Conservation (phyloP, 1,140 invertebrate species). For the Neoseiulus cucumeris region DNA sequence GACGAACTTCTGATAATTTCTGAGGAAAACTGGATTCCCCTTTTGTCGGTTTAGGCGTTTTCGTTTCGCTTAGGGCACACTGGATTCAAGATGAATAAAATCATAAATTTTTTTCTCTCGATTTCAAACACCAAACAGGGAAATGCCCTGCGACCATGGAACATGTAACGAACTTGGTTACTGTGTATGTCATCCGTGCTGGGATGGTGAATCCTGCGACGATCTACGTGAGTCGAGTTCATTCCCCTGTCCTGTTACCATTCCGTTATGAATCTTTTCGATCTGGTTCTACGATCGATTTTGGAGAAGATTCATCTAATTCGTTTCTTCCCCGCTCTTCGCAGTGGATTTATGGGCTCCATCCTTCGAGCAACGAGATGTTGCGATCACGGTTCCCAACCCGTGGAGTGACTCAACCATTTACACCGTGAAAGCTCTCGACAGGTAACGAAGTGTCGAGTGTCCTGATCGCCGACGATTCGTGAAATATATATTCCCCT, state of each 20-base stretch:
- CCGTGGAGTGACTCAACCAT: neutral
- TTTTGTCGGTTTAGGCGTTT: no score
- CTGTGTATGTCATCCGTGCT: conserved; percentile 3
- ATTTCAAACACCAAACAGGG: no score
- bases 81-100: no score
- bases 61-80: no score
- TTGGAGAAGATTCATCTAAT: neutral
- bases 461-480: no score
- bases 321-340: neutral
- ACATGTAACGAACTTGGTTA: neutral
- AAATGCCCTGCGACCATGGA: neutral
- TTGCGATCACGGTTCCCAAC: neutral
- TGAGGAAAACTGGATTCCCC: no score
- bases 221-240: neutral
- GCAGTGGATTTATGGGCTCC: neutral
- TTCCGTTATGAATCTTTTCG: no score
- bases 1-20: no score
- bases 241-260: neutral
- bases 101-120: no score
- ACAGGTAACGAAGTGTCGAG: neutral
- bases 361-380: neutral
- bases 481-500: neutral
- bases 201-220: conserved; percentile 8
- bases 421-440: neutral
- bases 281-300: no score